Base-by-base conservation (phyloP, 2,888 invertebrate species). In the Marasmarcha lunaedactyla region DNA sequence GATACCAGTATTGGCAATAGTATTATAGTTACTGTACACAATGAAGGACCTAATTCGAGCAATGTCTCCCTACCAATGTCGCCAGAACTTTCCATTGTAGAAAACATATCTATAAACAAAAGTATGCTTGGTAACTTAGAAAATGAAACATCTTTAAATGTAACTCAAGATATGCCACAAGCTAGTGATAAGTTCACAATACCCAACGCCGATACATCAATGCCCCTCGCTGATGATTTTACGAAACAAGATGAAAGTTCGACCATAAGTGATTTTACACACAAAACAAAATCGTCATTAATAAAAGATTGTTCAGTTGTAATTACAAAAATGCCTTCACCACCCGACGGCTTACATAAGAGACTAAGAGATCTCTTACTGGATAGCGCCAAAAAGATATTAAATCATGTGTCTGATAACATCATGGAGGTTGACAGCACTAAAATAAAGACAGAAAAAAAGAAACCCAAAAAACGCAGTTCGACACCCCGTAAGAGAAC, bases 31-130 rank as follows among this genome's bases (percentile, higher is more conserved):
- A n/a, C 4, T 3, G 11, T 30, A 30, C 4, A 9, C 30, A 30
- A n/a, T 11, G 30, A 30, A n/a, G 30, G 3, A 11, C n/a, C n/a
- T 3, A 71, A 63, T 48, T 74, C 73, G 1, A 79, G 73, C 44
- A 72, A 55, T 20, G 43, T 71, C 1, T 72, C 78, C 1, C 47
- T 73, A 13, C 78, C 78, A 0, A 45, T 63, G 15, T 83, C 81
- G 12, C 81, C 81, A 2, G 79, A 76, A 48, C 46, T 83, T 30
- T 81, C 81, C 2, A 56, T 79, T 7, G 79, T 81, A 2, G 79
- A 79, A 59, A 73, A 71, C 41, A 49, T 83, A 41, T 70, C 76
- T 1, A 40, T 79, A 2, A 64, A 52, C 36, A 69, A 64, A 51
- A 67, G 64, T 20, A 42, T 59, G 4, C 42, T 71, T 3, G 51